These are phyloP conservation scores for Drosophila nr. fundita DNA, from an alignment of 2,888 invertebrate species.

Conservation along the genomic window DNA sequence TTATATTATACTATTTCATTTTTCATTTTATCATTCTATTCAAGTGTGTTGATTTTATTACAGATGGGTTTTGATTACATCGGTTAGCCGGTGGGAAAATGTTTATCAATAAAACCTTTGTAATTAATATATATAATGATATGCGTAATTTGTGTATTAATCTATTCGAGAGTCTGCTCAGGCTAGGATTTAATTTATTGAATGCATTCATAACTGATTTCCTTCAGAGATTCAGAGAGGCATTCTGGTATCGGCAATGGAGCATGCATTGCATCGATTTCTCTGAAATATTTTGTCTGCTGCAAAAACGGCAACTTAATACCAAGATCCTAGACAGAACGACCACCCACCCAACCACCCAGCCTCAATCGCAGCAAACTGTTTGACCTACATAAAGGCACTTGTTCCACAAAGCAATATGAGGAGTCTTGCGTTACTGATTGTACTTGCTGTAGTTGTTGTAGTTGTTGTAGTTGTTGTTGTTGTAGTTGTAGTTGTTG, in stretches of 20 bases:
- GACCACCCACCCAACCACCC: neutral
- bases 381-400: conserved; percentile 60
- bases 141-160: neutral
- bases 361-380: conserved; percentile 15
- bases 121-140: neutral
- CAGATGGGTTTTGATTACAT: neutral
- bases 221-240: neutral
- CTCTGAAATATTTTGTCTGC: conserved; percentile 5
- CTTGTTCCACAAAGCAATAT: conserved; percentile 37
- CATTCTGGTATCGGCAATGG: neutral
- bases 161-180: neutral
- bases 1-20: neutral
- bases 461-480: conserved; percentile 13
- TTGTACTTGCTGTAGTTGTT: conserved; percentile 13
- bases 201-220: conserved; percentile 11
- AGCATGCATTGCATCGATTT: conserved; percentile 9
- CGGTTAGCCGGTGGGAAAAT: neutral
- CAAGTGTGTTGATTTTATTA: neutral
- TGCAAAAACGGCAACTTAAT: conserved; percentile 17
- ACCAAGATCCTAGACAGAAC: conserved; percentile 28
- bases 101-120: neutral
- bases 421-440: conserved; percentile 36
- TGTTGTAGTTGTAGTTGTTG: conserved; percentile 13
- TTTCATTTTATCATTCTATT: neutral
- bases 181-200: neutral